These are phyloP conservation scores for Drosophila micromelanica DNA, from an alignment of 1,140 invertebrate species.

Conservation along the genomic window DNA sequence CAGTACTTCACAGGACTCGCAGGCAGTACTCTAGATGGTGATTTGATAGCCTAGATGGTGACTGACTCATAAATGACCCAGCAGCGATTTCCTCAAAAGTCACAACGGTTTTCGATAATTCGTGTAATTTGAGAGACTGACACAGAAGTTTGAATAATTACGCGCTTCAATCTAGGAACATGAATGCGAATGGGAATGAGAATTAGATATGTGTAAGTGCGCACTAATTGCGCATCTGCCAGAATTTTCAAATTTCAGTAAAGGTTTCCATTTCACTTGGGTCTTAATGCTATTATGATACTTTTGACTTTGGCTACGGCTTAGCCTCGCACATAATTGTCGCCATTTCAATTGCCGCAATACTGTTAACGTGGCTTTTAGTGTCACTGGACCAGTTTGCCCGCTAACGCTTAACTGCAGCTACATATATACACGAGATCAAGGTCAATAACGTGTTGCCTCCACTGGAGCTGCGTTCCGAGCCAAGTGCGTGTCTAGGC, in stretches of 20 bases:
- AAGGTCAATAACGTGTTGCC: conserved; percentile 68
- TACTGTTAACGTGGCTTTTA: conserved; percentile 56
- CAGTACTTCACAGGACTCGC: conserved; percentile 25
- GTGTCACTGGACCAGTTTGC: conserved; percentile 75
- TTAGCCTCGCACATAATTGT: conserved; percentile 44
- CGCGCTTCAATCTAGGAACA: conserved; percentile 1
- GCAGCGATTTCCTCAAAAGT: conserved; percentile 63
- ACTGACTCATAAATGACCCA: conserved; percentile 55
- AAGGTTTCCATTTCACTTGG: conserved; percentile 52
- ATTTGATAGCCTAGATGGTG: conserved; percentile 69
- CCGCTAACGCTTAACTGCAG: conserved; percentile 21
- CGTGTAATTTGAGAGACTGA: conserved; percentile 50
- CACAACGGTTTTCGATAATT: conserved; percentile 40
- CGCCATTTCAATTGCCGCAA: conserved; percentile 2
- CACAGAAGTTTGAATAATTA: conserved; percentile 22
- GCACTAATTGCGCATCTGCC: conserved; percentile 78
- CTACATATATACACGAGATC: conserved; percentile 56
- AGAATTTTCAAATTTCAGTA: conserved; percentile 34
- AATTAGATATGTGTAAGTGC: conserved; percentile 42
- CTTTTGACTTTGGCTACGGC: conserved; percentile 39
- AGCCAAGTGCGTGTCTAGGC: conserved; percentile 40
- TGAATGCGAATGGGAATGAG: background rate
- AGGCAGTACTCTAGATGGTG: conserved; percentile 52
- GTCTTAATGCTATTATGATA: conserved; percentile 18
- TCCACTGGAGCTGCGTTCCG: conserved; percentile 32